Percentiles rank a stretch among this genome's conserved stretches.
phyloP scores from a whole-genome alignment of 2,888 invertebrate genomes.

The Phragmatobia fuliginosa region DNA sequence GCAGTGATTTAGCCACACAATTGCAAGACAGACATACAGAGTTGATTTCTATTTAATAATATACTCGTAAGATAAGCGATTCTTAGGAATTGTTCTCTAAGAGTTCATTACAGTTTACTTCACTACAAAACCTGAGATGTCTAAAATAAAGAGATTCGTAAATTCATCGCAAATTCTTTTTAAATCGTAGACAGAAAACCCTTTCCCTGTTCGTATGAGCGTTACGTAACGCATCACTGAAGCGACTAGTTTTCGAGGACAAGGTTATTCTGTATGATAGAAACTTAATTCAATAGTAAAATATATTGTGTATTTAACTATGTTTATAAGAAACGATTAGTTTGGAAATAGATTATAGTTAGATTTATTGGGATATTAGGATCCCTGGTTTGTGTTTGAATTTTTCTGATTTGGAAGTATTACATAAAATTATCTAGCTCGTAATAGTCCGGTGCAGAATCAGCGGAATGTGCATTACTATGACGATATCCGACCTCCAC shows the following conservation, averaged over 20 bases:
- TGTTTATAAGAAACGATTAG: neutral
- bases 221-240: constrained; percentile 34
- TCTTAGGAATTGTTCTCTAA: too few species aligned
- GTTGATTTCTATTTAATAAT: too few species aligned
- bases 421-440: too few species aligned
- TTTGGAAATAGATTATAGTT: neutral
- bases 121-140: neutral
- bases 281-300: neutral
- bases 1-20: too few species aligned
- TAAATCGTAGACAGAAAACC: constrained; percentile 38
- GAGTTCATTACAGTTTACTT: neutral
- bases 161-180: neutral
- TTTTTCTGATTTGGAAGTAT: too few species aligned
- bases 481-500: too few species aligned
- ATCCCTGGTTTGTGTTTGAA: too few species aligned
- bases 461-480: too few species aligned
- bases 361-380: too few species aligned
- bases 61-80: too few species aligned
- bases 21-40: too few species aligned
- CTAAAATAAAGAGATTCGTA: neutral
- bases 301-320: neutral
- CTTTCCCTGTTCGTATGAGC: constrained; percentile 38
- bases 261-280: neutral
- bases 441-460: too few species aligned
- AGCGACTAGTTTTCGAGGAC: constrained; percentile 33